Conservation (phyloP, 2,797 vertebrate species). For the Poliocrania exsul region DNA sequence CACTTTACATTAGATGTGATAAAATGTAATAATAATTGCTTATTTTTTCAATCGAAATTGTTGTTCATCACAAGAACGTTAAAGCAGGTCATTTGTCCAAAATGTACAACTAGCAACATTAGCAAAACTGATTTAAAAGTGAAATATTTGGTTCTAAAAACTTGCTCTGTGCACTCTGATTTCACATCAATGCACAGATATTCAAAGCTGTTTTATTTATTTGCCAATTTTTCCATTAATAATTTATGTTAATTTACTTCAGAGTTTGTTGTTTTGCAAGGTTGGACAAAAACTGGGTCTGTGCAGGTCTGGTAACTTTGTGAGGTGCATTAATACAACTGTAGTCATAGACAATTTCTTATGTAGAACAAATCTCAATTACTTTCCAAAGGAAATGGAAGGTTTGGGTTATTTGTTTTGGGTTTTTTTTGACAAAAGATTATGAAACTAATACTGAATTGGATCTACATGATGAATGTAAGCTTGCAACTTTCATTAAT, state of each 20-base stretch:
- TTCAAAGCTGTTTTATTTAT: background rate
- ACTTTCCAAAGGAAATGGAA: background rate
- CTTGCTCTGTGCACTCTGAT: background rate
- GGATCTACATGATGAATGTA: background rate
- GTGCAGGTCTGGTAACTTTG: background rate
- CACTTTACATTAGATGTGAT: background rate
- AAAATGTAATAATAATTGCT: background rate
- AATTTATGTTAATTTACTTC: background rate
- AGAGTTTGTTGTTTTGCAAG: background rate
- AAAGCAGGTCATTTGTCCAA: background rate
- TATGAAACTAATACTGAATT: background rate
- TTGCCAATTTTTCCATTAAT: background rate
- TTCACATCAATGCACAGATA: background rate
- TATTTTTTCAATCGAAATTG: background rate
- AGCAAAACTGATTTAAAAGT: background rate
- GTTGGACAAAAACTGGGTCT: background rate
- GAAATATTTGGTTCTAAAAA: background rate
- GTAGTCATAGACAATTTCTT: background rate
- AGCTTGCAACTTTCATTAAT: background rate
- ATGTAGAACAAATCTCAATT: background rate
- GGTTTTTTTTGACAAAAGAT: background rate
- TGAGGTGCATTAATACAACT: background rate
- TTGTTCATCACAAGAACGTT: background rate
- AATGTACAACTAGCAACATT: background rate
- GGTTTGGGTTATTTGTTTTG: fast-evolving